phyloP scores from a whole-genome alignment of 1,140 invertebrate genomes.

The Panulirus ornatus region DNA sequence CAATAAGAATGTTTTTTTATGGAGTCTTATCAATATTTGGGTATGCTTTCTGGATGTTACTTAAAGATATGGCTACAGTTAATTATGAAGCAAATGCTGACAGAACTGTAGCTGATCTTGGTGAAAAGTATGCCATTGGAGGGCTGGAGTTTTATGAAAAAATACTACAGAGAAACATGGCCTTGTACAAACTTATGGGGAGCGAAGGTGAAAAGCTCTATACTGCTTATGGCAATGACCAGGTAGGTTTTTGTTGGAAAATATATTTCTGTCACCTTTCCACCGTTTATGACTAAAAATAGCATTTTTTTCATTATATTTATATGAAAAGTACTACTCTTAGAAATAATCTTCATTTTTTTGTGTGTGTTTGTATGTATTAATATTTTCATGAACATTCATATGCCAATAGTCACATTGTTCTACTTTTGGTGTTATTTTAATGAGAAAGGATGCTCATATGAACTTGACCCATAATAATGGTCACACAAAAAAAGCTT shows the following conservation, averaged over 20 bases:
- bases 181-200: conserved; percentile 45
- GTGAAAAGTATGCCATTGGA: conserved; percentile 32
- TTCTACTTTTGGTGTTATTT: too few relatives aligned
- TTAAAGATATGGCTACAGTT: conserved; percentile 36
- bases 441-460: too few relatives aligned
- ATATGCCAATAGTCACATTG: too few relatives aligned
- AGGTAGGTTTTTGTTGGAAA: conserved; percentile 29
- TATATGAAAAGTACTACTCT: too few relatives aligned
- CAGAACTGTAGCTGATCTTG: conserved; percentile 21
- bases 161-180: conserved; percentile 47
- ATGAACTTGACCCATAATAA: too few relatives aligned
- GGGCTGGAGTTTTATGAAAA: conserved; percentile 58
- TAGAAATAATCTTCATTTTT: too few relatives aligned
- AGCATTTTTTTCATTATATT: too few relatives aligned
- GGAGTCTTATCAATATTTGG: not conserved
- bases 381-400: too few relatives aligned
- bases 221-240: conserved; percentile 60
- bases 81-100: conserved; percentile 16
- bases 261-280: too few relatives aligned
- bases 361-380: too few relatives aligned
- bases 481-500: too few relatives aligned
- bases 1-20: conserved; percentile 13
- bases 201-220: conserved; percentile 10
- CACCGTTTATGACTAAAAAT: too few relatives aligned
- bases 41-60: not conserved